Evolutionary conservation across 2,113 vertebrate genomes (phyloP), one percentile per base, ranked within the genome.

Genomic region (Dipodomys ordii): DNA sequence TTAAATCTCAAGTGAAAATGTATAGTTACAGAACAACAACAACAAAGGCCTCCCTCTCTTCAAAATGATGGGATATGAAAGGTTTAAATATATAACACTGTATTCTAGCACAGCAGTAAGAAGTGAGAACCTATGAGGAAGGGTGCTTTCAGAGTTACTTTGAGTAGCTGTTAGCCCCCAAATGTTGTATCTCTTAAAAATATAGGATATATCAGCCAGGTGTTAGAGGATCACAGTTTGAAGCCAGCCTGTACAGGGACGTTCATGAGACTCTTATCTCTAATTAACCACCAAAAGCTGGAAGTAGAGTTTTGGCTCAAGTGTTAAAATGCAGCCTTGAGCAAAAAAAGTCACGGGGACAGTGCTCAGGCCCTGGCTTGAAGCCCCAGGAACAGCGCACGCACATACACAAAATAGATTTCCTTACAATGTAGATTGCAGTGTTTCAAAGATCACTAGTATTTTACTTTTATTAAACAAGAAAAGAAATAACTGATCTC

Each of bases 1-100:
- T 1, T 71, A 71, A 88, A 83, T 94, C 53, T 89, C 67, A 89
- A 67, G 27, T 92, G 28, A 46, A 71, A 90, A 19, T 76, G 39
- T 64, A 69, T 4, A 76, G 19, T 84, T 74, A 67, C 6, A 5
- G 53, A 57, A 57, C 53, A 57, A 57, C 53, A 57, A 13, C 53
- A 71, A 71, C 25, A 30, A 86, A 84, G 65, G n/a, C 49, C 11
- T 13, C 39, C 25, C 67, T 76, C 28, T 32, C 35, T 15, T 46
- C 16, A 71, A 28, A 53, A 35, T 23, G 64, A n/a, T 6, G 19
- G 68, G 28, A 44, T 84, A 32, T 86, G 28, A 71, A 30, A 68
- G 1, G 4, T 71, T 86, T 90, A 71, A 49, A 39, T 92, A 78
- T 65, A 71, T 12, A 27, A 20, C 32, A 25, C 44, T 80, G 4